A percentile compares a stretch with the other conserved stretches of the same genome.
Conservation (phyloP, 1,140 invertebrate genomes). For the Sogatella furcifera region DNA sequence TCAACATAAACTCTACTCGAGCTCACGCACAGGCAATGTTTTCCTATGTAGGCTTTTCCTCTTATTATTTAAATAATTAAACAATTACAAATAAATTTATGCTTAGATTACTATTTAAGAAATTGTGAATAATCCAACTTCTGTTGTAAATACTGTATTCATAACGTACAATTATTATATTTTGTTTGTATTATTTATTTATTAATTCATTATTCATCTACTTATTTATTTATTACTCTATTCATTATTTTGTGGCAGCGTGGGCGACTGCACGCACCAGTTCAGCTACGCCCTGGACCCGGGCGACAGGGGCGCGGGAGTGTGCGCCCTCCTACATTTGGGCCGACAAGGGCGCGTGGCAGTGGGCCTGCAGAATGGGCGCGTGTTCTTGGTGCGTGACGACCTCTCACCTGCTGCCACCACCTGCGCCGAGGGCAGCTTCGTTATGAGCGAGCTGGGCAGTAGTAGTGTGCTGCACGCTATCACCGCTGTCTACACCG, state of each 20-base stretch:
- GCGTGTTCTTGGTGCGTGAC: constrained; percentile 58
- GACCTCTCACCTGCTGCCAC: constrained; percentile 45
- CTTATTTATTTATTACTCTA: too few species aligned
- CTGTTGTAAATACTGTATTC: too few species aligned
- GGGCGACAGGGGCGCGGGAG: constrained; percentile 40
- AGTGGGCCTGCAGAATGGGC: constrained; percentile 58
- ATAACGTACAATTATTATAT: too few species aligned
- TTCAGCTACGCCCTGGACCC: constrained; percentile 40
- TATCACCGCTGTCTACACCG: constrained; percentile 38
- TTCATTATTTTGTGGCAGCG: constrained; percentile 31
- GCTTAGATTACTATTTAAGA: too few species aligned
- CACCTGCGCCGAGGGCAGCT: constrained; percentile 53
- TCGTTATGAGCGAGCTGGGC: constrained; percentile 66
- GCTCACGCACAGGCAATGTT: too few species aligned
- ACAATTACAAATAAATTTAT: too few species aligned
- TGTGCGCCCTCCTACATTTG: constrained; percentile 52
- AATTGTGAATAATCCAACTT: too few species aligned
- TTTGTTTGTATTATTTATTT: too few species aligned
- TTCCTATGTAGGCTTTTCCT: too few species aligned
- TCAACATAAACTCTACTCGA: too few species aligned
- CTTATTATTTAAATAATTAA: too few species aligned
- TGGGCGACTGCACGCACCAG: constrained; percentile 39
- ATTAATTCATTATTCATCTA: too few species aligned
- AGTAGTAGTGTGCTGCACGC: constrained; percentile 48
- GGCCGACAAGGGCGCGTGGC: constrained; percentile 55